These are phyloP conservation scores for Andrena dorsata DNA, from an alignment of 2,888 invertebrate genomes.

Conservation along the genomic window DNA sequence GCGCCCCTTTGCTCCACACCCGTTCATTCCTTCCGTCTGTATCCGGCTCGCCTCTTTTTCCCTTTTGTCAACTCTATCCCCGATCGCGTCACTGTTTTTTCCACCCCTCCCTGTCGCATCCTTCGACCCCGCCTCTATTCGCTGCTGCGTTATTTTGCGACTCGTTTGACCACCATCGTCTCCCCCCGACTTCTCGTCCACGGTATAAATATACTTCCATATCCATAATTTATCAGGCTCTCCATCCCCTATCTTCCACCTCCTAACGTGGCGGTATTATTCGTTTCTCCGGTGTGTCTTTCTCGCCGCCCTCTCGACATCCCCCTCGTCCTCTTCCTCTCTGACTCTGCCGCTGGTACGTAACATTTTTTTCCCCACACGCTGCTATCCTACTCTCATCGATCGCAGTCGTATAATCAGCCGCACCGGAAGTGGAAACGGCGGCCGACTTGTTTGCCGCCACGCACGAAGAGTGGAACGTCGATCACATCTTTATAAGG, in stretches of 20 bases:
- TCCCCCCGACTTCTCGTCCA: not conserved
- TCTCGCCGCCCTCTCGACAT: not conserved
- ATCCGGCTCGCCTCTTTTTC: slow-evolving; percentile 9
- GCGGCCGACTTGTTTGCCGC: slow-evolving; percentile 28
- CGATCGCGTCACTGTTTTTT: not conserved
- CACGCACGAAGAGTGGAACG: slow-evolving; percentile 4
- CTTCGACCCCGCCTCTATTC: not conserved
- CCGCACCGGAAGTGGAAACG: slow-evolving; percentile 46
- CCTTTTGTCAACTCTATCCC: slow-evolving; percentile 12
- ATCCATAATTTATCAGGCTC: slow-evolving; percentile 23
- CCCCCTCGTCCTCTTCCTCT: not conserved
- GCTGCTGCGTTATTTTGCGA: not conserved
- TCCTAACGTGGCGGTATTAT: slow-evolving; percentile 1
- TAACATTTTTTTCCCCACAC: not conserved
- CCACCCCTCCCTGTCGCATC: not conserved
- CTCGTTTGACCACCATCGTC: not conserved
- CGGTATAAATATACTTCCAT: slow-evolving; percentile 7
- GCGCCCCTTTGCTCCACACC: slow-evolving; percentile 22
- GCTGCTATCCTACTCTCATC: slow-evolving; percentile 20
- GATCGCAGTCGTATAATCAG: slow-evolving; percentile 40
- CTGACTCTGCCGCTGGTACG: not conserved
- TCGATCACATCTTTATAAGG: slow-evolving; percentile 31
- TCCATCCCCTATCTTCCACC: not conserved
- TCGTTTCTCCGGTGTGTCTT: not conserved
- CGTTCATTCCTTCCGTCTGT: slow-evolving; percentile 24